phyloP scores from a whole-genome alignment of 1,140 invertebrate genomes.

The Phthorimaea operculella region DNA sequence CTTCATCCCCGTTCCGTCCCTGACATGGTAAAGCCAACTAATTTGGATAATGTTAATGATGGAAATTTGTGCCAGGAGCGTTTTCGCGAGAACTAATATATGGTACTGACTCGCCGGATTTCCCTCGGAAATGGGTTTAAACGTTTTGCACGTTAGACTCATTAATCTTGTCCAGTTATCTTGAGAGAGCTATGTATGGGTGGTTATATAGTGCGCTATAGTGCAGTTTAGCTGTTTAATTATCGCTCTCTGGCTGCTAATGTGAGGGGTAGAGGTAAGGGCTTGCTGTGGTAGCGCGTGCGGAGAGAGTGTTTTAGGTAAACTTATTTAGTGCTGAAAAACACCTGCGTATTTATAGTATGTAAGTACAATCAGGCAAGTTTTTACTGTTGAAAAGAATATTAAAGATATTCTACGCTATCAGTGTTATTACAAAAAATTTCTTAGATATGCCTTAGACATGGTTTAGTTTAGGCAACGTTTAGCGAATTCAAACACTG shows the following conservation, averaged over 20 bases:
- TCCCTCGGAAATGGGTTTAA: slow-evolving; percentile 65
- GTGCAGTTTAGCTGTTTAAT: slow-evolving; percentile 28
- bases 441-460: no score
- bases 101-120: slow-evolving; percentile 67
- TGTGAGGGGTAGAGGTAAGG: background rate
- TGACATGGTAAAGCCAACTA: slow-evolving; percentile 44
- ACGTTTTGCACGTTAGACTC: slow-evolving; percentile 65
- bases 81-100: slow-evolving; percentile 62
- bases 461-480: no score
- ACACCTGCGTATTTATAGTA: background rate
- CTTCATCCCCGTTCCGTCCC: background rate
- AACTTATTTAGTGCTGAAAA: background rate
- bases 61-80: slow-evolving; percentile 64
- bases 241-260: slow-evolving; percentile 2
- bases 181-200: slow-evolving; percentile 50
- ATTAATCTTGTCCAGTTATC: slow-evolving; percentile 66
- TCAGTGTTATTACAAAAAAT: no score
- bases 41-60: slow-evolving; percentile 64
- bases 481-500: no score
- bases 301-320: background rate
- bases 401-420: no score
- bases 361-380: no score
- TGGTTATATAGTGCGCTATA: background rate
- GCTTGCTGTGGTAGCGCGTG: background rate
- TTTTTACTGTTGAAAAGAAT: no score